Conservation (phyloP, 2,888 invertebrate species). For the Acleris literana region DNA sequence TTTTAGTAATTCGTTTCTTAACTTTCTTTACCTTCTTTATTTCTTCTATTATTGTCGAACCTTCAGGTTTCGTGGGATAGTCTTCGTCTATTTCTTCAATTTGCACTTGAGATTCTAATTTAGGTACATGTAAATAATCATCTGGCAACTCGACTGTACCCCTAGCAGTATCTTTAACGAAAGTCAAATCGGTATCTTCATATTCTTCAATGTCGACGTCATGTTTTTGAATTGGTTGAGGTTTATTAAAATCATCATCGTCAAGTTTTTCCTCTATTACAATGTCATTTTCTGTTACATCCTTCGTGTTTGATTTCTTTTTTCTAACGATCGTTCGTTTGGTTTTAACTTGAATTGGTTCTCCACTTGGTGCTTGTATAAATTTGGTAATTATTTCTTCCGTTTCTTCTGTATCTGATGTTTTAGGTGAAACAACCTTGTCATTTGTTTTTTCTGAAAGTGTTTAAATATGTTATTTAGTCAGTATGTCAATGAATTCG, state of each 20-base stretch:
- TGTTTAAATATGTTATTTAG: constrained; percentile 9
- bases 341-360: constrained; percentile 82
- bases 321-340: constrained; percentile 82
- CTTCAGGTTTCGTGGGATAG: constrained; percentile 26
- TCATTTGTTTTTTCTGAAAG: constrained; percentile 60
- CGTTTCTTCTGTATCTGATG: constrained; percentile 79
- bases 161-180: constrained; percentile 54
- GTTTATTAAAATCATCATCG: constrained; percentile 56
- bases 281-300: constrained; percentile 66
- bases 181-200: constrained; percentile 53
- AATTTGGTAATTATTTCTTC: constrained; percentile 86
- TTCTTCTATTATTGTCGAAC: not conserved
- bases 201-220: constrained; percentile 73
- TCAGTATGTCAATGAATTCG: not conserved
- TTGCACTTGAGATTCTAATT: constrained; percentile 54
- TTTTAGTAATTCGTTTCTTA: constrained; percentile 12
- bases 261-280: constrained; percentile 81
- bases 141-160: constrained; percentile 68
- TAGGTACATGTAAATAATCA: constrained; percentile 61
- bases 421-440: constrained; percentile 56
- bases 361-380: constrained; percentile 73
- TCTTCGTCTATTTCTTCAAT: constrained; percentile 58
- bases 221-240: constrained; percentile 45
- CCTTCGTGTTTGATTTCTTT: constrained; percentile 50
- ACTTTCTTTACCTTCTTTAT: constrained; percentile 39